phyloP scores from a whole-genome alignment of 2,113 vertebrate species.

The Tauraco erythrolophus region DNA sequence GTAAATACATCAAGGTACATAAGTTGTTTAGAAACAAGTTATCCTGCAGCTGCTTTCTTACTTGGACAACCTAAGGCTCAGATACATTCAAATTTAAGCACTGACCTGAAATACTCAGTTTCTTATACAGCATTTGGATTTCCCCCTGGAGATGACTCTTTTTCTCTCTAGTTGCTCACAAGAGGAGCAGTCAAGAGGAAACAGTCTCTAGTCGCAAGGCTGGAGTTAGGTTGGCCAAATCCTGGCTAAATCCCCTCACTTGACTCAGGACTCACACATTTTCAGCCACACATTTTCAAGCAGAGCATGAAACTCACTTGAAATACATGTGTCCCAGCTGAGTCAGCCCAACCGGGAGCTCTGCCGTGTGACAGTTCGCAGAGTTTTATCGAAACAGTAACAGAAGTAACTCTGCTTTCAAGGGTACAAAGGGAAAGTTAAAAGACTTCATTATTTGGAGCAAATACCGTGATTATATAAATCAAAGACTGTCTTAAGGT shows the following conservation, averaged over 20 bases:
- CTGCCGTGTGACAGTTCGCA: not conserved
- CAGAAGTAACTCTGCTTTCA: not conserved
- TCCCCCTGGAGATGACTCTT: not conserved
- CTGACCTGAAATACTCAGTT: not conserved
- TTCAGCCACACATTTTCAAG: not conserved
- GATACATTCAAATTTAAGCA: not conserved
- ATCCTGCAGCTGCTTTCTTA: not conserved
- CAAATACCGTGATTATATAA: not conserved
- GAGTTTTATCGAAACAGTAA: not conserved
- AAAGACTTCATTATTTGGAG: not conserved
- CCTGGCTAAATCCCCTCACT: not conserved
- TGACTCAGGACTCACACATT: not conserved
- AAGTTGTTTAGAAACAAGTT: not conserved
- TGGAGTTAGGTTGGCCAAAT: not conserved
- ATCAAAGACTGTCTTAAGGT: not conserved
- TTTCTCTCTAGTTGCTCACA: not conserved
- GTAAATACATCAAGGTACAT: not conserved
- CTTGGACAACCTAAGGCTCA: not conserved
- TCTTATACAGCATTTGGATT: not conserved
- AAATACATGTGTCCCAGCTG: not conserved
- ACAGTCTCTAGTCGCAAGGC: not conserved
- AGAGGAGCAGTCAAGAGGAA: not conserved
- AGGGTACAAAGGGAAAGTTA: not conserved
- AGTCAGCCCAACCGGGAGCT: not conserved
- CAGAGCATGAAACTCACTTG: not conserved